Percentiles rank a stretch among this genome's conserved stretches.
These are phyloP conservation scores for Thysanoteuthis rhombus DNA, from an alignment of 2,888 invertebrate genomes.

Conservation along the genomic window DNA sequence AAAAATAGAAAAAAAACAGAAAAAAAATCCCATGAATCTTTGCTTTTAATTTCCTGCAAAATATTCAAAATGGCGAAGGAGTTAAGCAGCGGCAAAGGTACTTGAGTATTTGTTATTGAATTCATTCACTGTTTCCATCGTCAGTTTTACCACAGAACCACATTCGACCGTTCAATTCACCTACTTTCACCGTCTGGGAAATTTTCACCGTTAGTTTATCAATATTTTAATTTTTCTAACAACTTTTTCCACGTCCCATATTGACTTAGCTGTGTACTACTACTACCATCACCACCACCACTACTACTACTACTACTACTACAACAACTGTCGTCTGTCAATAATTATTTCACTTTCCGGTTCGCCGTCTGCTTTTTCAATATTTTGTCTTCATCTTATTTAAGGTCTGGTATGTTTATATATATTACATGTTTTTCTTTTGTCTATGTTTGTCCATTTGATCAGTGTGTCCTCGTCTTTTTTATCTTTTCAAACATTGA, in stretches of 20 bases:
- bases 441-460: background rate
- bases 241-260: constrained; percentile 12
- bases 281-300: background rate
- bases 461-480: background rate
- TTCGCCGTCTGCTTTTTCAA: background rate
- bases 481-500: background rate
- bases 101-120: background rate
- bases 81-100: background rate
- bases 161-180: background rate
- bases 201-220: background rate
- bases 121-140: background rate
- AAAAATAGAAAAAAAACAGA: background rate
- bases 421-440: no score
- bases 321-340: background rate
- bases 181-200: background rate
- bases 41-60: constrained; percentile 48
- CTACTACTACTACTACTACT: background rate
- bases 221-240: background rate
- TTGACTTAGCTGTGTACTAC: background rate
- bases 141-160: background rate
- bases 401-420: background rate
- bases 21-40: constrained; percentile 41
- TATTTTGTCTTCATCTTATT: background rate
- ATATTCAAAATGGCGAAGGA: constrained; percentile 58
- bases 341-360: background rate